Evolutionary conservation across 64 coral and sea anemone species (phyloP).

Genomic region (Pachyseris speciosa): DNA sequence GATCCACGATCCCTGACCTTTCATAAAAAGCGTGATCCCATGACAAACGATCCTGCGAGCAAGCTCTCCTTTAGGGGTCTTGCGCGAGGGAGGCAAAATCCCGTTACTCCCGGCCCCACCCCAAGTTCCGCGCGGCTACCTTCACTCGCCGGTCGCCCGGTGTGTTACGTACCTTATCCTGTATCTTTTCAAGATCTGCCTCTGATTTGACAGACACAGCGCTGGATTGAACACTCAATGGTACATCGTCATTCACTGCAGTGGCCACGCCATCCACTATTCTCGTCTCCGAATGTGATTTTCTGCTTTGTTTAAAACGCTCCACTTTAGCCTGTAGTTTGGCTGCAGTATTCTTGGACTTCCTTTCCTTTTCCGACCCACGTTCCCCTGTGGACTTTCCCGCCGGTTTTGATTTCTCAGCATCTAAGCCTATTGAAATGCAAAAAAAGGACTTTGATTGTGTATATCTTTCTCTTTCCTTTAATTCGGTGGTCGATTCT

Average conservation of each 20-base stretch:
- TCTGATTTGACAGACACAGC: constrained; percentile 59
- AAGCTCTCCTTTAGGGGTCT: no score
- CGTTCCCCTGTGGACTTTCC: not conserved
- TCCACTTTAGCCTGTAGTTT: constrained; percentile 50
- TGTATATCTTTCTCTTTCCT: no score
- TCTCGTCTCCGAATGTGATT: constrained; percentile 83
- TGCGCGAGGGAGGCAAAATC: no score
- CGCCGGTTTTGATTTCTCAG: not conserved
- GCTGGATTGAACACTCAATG: constrained; percentile 71
- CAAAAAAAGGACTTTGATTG: not conserved
- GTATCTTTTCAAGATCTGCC: constrained; percentile 25
- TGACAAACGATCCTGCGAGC: no score
- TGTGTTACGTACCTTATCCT: constrained; percentile 10
- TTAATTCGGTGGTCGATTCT: no score
- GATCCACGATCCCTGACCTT: no score
- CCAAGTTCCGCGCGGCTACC: no score
- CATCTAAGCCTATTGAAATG: not conserved
- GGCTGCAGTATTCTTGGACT: constrained; percentile 11
- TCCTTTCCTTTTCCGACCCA: constrained; percentile 18
- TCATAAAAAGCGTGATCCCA: no score
- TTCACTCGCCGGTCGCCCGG: no score
- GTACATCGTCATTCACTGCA: constrained; percentile 18
- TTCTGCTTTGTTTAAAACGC: constrained; percentile 73
- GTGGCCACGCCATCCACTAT: constrained; percentile 96
- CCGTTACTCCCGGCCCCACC: no score